Evolutionary conservation across 64 coral and sea anemone genomes (phyloP).

Genomic region (Pocillopora verrucosa): DNA sequence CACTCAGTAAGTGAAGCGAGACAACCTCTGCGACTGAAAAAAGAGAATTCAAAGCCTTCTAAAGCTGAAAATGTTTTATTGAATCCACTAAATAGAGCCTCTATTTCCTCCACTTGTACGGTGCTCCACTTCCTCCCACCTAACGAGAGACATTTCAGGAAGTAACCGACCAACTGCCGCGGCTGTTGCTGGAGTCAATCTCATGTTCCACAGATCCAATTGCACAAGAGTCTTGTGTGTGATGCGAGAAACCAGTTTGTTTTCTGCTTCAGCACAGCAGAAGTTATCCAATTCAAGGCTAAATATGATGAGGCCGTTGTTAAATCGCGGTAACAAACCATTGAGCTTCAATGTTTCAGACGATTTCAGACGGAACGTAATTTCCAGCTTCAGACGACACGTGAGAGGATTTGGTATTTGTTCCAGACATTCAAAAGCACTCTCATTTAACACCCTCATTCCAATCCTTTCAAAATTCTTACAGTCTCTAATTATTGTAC

Average conservation of each 20-base stretch:
- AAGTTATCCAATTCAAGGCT: neutral
- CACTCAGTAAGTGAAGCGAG: neutral
- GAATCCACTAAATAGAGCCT: neutral
- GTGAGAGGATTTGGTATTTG: neutral
- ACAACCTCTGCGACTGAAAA: neutral
- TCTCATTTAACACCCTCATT: neutral
- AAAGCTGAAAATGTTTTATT: neutral
- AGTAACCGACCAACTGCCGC: neutral
- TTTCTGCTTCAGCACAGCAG: neutral
- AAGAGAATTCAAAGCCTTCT: rapidly evolving
- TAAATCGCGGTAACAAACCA: neutral
- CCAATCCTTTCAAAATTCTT: neutral
- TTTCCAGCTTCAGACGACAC: neutral
- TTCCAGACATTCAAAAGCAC: neutral
- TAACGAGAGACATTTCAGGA: conserved; percentile 1
- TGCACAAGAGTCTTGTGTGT: neutral
- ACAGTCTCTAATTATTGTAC: neutral
- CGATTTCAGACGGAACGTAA: neutral
- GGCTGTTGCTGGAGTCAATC: neutral
- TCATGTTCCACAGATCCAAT: neutral
- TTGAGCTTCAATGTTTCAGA: neutral
- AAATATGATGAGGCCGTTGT: neutral
- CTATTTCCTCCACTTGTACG: neutral
- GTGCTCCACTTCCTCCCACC: neutral
- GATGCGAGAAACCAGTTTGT: neutral